These are phyloP conservation scores for Calonectris borealis DNA, from an alignment of 2,113 vertebrate genomes.

Conservation along the genomic window DNA sequence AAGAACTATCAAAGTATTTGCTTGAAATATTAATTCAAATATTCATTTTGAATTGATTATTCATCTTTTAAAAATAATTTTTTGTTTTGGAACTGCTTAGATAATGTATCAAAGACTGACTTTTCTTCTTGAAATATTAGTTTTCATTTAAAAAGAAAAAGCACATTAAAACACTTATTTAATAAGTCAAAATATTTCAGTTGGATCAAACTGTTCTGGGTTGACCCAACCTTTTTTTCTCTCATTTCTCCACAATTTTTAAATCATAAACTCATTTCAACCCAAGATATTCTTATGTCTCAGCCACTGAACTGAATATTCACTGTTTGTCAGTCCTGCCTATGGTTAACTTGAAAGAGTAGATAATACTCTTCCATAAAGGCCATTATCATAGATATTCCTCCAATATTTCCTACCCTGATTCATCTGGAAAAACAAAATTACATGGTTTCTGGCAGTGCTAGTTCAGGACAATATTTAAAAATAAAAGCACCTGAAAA, in stretches of 20 bases:
- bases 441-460: not conserved
- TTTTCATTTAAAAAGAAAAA: not conserved
- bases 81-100: not conserved
- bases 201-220: not conserved
- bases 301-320: not conserved
- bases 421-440: not conserved
- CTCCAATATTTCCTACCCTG: not conserved
- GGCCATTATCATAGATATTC: accelerated
- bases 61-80: not conserved
- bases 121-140: not conserved
- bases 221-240: accelerated
- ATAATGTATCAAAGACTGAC: not conserved
- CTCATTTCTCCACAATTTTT: not conserved
- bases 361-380: not conserved
- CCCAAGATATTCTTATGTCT: not conserved
- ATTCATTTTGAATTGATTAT: not conserved
- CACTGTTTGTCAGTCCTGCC: not conserved
- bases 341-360: not conserved
- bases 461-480: not conserved
- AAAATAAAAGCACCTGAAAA: not conserved
- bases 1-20: not conserved
- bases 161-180: not conserved
- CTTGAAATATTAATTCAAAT: not conserved
- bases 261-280: not conserved
- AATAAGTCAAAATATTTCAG: not conserved